Conservation (phyloP, 92 coral and sea anemone species). For the Galaxea fascicularis region DNA sequence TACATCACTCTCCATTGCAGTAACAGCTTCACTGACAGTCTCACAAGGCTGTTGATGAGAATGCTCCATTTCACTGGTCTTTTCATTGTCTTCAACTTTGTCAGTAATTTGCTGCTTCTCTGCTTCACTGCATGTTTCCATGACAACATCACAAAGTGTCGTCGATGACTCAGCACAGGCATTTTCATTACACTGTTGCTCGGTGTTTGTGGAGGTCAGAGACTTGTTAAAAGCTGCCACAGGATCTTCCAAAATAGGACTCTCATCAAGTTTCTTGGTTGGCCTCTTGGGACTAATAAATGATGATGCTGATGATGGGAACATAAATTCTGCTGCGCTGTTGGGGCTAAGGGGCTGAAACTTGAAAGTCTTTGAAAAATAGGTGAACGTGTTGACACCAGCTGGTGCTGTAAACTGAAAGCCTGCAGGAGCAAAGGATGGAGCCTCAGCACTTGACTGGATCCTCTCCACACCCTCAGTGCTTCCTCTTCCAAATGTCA, state of each 20-base stretch:
- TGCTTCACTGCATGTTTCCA: neutral
- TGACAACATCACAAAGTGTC: neutral
- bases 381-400: conserved; percentile 79
- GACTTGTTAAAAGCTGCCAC: conserved; percentile 23
- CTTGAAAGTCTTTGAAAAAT: conserved; percentile 69
- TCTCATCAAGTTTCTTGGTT: neutral
- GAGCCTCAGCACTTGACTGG: conserved; percentile 12
- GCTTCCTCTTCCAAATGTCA: conserved; percentile 68
- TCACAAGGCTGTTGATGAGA: neutral
- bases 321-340: conserved; percentile 83
- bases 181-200: neutral
- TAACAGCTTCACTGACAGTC: neutral
- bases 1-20: neutral
- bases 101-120: neutral
- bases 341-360: conserved; percentile 89
- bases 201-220: neutral
- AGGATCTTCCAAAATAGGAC: conserved; percentile 15
- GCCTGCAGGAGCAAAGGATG: conserved; percentile 84
- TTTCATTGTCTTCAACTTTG: neutral
- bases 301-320: conserved; percentile 62
- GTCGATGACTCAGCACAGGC: neutral
- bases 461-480: conserved; percentile 55
- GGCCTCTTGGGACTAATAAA: conserved; percentile 55
- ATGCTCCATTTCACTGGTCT: neutral
- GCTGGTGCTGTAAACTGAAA: conserved; percentile 83